Evolutionary conservation across 2,113 vertebrate species (phyloP).

Genomic region (Dicaeum eximium): DNA sequence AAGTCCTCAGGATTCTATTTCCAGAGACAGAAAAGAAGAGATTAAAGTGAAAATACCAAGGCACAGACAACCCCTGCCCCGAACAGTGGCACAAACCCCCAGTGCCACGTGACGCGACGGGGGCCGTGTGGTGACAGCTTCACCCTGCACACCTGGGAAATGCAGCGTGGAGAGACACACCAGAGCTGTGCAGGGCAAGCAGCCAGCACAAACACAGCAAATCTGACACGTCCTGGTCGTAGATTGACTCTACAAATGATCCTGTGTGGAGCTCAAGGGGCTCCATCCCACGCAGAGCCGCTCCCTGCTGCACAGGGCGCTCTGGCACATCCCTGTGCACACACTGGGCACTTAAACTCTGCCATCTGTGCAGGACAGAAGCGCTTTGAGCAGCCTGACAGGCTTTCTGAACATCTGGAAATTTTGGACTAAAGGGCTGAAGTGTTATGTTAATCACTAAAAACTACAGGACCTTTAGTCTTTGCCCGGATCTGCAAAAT

Average conservation of each 20-base stretch:
- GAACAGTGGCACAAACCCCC: background rate
- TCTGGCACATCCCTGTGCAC: background rate
- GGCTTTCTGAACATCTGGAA: slow-evolving; percentile 11
- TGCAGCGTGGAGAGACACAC: background rate
- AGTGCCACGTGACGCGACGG: rapidly evolving
- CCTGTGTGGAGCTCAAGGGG: background rate
- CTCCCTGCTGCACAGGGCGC: rapidly evolving
- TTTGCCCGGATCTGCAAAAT: background rate
- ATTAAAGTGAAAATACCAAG: background rate
- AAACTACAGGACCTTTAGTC: background rate
- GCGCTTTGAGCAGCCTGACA: background rate
- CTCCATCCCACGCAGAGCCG: background rate
- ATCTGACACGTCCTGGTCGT: background rate
- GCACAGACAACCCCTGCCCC: background rate
- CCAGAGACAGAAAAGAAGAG: background rate
- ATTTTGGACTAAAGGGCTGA: background rate
- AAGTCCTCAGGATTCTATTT: background rate
- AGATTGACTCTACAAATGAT: background rate
- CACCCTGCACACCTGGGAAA: background rate
- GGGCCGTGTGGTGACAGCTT: background rate
- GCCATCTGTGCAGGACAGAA: slow-evolving; percentile 8
- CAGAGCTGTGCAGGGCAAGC: background rate
- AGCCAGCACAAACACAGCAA: background rate
- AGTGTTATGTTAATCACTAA: background rate
- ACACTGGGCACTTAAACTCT: background rate